A percentile compares a stretch with the other conserved stretches of the same genome.
phyloP scores from a whole-genome alignment of 2,797 vertebrate genomes.

The Hafferia zeledoni region DNA sequence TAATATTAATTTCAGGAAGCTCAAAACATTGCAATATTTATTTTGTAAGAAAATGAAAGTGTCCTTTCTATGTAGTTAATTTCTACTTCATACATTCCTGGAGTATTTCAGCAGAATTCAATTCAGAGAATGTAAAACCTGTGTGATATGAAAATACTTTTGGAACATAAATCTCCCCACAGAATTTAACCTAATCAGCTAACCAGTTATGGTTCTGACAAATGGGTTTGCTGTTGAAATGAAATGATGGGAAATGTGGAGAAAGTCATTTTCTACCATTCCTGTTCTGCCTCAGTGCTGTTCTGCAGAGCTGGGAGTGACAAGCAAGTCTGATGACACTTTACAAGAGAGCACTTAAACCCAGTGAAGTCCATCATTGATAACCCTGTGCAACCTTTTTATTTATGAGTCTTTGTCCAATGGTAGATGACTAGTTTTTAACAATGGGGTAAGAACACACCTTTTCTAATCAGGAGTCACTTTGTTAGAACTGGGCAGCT shows the following conservation, averaged over 20 bases:
- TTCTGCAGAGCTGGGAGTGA: not conserved
- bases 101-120: not conserved
- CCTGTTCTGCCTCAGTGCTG: not conserved
- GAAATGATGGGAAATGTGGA: fast-evolving
- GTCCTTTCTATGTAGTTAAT: not conserved
- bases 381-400: not conserved
- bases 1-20: not conserved
- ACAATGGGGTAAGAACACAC: not conserved
- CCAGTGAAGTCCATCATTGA: not conserved
- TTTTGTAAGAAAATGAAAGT: fast-evolving
- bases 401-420: not conserved
- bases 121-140: not conserved
- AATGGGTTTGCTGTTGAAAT: not conserved
- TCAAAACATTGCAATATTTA: not conserved
- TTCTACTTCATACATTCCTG: not conserved
- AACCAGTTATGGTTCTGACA: not conserved
- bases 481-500: not conserved
- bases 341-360: not conserved
- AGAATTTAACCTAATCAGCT: not conserved
- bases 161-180: not conserved
- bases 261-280: not conserved
- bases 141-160: not conserved
- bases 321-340: not conserved
- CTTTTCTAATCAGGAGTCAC: not conserved
- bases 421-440: not conserved